Evolutionary conservation across 2,797 vertebrate genomes (phyloP), one percentile per base, ranked within the genome.

Genomic region (Lagothrix lagotricha): DNA sequence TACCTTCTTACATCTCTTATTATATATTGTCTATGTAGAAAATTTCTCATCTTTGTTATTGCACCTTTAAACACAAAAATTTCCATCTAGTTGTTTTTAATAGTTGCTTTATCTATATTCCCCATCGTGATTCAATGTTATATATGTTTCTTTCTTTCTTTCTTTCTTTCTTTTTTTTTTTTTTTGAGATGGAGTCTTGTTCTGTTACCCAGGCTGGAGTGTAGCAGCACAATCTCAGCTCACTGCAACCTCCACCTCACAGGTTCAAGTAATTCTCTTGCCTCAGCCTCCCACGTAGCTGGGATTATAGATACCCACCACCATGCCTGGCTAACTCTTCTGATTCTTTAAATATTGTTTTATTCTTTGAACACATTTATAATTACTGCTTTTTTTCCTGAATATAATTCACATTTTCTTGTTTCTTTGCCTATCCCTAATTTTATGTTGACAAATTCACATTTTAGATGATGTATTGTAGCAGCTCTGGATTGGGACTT

Each of bases 331-430:
- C 67, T 20, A 72, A 72, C 20, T 72, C 39, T 30, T 64, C 8
- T 81, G 20, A 39, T 54, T 85, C 39, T 83, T 83, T 57, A 54
- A 75, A 64, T 12, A 79, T 73, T 17, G 12, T 36, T 88, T 86
- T 58, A 75, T 95, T 80, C 52, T 89, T 86, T 96, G 13, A 81
- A 57, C 5, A 26, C 50, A 70, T 93, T 89, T 82, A 46, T 81
- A 36, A 76, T 48, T 14, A 28, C 7, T 58, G 54, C 54, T 90
- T 81, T 36, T 41, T 26, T n/a, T 6, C 70, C 79, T 22, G 1
- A 44, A 19, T 89, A 54, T 30, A 48, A 54, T 70, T 46, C 20
- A 36, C 9, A 84, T 30, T 79, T 50, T 44, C 48, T 44, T 89
- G 22, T 89, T 81, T 89, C 44, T 83, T 90, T 84, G 46, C 7